Percentiles rank a stretch among this genome's conserved stretches.
phyloP scores from a whole-genome alignment of 1,140 invertebrate genomes.

The Pemphigus obesinymphae region DNA sequence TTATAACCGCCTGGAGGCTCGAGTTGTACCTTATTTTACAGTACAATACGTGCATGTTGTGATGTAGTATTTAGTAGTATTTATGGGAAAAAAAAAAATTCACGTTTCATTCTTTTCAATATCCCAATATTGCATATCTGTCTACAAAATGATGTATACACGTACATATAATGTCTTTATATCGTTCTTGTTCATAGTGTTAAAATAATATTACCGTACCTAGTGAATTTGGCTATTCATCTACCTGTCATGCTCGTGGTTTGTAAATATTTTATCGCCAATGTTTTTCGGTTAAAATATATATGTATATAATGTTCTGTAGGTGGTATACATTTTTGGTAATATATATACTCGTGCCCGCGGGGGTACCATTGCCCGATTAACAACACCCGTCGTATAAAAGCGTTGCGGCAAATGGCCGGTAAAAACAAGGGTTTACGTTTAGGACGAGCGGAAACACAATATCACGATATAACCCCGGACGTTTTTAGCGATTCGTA shows the following conservation, averaged over 20 bases:
- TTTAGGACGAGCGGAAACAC: slow-evolving; percentile 5
- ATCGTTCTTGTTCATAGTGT: too few species aligned
- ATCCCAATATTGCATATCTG: background rate
- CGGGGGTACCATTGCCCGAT: background rate
- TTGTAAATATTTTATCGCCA: slow-evolving; percentile 17
- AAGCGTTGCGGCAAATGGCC: background rate
- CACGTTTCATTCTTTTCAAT: background rate
- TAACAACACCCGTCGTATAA: slow-evolving; percentile 10
- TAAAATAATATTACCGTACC: too few species aligned
- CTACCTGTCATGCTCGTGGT: background rate
- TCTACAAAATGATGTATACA: too few species aligned
- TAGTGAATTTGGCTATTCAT: background rate
- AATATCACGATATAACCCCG: slow-evolving; percentile 8
- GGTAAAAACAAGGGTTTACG: slow-evolving; percentile 19
- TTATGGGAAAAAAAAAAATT: too few species aligned
- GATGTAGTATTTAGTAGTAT: too few species aligned
- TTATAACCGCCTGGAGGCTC: too few species aligned
- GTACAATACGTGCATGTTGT: too few species aligned
- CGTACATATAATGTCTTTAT: background rate
- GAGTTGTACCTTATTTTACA: too few species aligned
- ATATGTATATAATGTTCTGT: background rate
- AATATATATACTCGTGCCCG: background rate
- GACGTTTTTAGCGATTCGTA: slow-evolving; percentile 13
- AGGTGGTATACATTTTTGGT: background rate
- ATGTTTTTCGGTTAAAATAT: background rate